These are phyloP conservation scores for Drosophila sucinea DNA, from an alignment of 1,140 invertebrate genomes.

Conservation along the genomic window DNA sequence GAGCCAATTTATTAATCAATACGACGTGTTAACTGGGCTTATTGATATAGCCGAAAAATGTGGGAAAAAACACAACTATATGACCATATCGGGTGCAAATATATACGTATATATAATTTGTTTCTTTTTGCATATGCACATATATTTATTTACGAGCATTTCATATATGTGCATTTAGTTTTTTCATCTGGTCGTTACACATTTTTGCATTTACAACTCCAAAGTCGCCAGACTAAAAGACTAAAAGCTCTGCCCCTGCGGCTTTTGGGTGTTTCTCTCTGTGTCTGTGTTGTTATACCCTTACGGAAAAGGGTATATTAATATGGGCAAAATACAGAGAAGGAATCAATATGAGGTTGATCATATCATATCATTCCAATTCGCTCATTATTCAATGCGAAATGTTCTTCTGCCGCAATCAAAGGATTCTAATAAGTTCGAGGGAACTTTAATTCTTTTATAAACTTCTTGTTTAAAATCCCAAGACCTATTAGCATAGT, in stretches of 20 bases:
- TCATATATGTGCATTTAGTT: slow-evolving; percentile 1
- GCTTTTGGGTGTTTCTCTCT: slow-evolving; percentile 7
- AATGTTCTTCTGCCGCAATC: too few relatives aligned
- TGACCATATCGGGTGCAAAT: background rate
- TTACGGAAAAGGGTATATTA: background rate
- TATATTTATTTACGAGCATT: slow-evolving; percentile 8
- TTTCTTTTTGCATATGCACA: background rate
- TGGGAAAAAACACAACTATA: background rate
- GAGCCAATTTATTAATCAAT: slow-evolving; percentile 12
- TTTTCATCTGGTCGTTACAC: slow-evolving; percentile 28
- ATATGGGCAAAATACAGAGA: too few relatives aligned
- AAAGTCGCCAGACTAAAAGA: slow-evolving; percentile 21
- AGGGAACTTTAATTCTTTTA: background rate
- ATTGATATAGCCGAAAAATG: background rate
- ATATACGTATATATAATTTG: background rate
- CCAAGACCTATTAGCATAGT: background rate
- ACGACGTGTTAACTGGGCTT: slow-evolving; percentile 9
- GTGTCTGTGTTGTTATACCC: background rate
- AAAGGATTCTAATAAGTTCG: too few relatives aligned
- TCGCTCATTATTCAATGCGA: too few relatives aligned
- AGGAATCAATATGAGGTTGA: too few relatives aligned
- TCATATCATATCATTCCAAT: too few relatives aligned
- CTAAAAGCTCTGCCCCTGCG: slow-evolving; percentile 23
- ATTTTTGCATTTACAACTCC: slow-evolving; percentile 36
- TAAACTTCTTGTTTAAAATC: background rate